Percentiles rank a stretch among this genome's conserved stretches.
Evolutionary conservation across 2,888 invertebrate species (phyloP).

Genomic region (Callyntrura sp.): DNA sequence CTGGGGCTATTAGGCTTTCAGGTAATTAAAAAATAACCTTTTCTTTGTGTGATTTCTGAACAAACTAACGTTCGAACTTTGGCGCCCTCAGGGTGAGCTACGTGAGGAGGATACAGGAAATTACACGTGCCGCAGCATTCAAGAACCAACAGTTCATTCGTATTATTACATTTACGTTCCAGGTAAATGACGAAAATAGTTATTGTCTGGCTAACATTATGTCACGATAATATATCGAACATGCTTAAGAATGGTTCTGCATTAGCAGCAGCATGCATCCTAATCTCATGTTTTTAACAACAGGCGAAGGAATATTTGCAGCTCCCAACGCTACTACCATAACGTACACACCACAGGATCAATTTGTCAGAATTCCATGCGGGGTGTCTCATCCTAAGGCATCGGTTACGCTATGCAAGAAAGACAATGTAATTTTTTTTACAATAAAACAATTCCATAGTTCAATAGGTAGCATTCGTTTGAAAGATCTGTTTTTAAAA

Average conservation of each 20-base stretch:
- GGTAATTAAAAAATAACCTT: too few relatives aligned
- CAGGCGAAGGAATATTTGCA: conserved; percentile 65
- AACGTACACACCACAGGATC: conserved; percentile 65
- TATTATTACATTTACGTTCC: conserved; percentile 77
- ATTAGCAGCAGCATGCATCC: too few relatives aligned
- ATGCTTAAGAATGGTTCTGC: too few relatives aligned
- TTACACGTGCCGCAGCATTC: conserved; percentile 77
- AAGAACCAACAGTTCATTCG: conserved; percentile 68
- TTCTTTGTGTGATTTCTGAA: too few relatives aligned
- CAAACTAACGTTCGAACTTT: too few relatives aligned
- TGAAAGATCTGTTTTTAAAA: not conserved
- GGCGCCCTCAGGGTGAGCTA: conserved; percentile 73
- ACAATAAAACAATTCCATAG: too few relatives aligned
- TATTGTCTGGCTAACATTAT: not conserved
- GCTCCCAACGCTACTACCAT: conserved; percentile 62
- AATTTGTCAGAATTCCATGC: conserved; percentile 71
- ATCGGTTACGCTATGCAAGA: conserved; percentile 66
- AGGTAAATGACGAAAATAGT: conserved; percentile 36
- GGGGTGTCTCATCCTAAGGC: conserved; percentile 73
- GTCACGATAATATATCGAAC: too few relatives aligned
- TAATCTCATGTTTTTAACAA: not conserved
- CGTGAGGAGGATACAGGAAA: conserved; percentile 80
- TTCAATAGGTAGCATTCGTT: too few relatives aligned
- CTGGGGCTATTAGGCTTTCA: conserved; percentile 74
- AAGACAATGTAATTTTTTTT: conserved; percentile 37